Base-by-base conservation (phyloP, 1,140 invertebrate species). In the Holcopasites calliopsidis region DNA sequence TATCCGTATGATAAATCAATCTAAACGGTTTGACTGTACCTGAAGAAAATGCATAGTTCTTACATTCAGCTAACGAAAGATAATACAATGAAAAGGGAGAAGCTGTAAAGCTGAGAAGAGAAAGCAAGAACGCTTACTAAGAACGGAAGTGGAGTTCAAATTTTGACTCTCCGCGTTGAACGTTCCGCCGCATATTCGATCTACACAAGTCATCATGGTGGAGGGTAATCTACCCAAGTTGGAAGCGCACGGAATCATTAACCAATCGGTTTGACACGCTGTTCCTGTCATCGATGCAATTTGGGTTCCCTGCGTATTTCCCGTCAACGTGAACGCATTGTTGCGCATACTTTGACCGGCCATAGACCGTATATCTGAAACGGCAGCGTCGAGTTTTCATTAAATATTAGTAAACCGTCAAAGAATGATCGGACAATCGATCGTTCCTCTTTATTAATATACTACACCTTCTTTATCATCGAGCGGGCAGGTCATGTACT, bases 21-120 rank as follows among this genome's bases (percentile, higher is more conserved):
- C 95, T 92, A 76, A 97, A 97, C 0, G 96, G 96, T 80, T 95
- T 95, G 11, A 96, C 94, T 50, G 93, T 95, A 87, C 95, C 95
- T 96, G 90, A 78, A 92, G 91, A 80, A 21, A 50, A 65, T 35
- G 3, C 31, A 23, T 42, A 6, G 18, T 23, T 5, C 0, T 18
- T 8, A 21, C 1, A 28, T 26, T 26, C 8, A 23, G 26, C 6
- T 35, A 49, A 26, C 16, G 13, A 54, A 21, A 35, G 16, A 11
- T 54, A 23, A 52, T 23, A 18, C 6, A 52, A 26, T n/a, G 4
- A 11, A 28, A 52, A 52, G 5, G 4, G 2, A 8, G 13, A 10
- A 52, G 8, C 5, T 6, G 3, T 10, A 54, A 54, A 55, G 18
- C n/a, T n/a, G 18, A 33, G 3, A n/a, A n/a, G 5, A 26, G 3